These are phyloP conservation scores for Archilochus colubris DNA, from an alignment of 2,113 vertebrate genomes.

Conservation along the genomic window DNA sequence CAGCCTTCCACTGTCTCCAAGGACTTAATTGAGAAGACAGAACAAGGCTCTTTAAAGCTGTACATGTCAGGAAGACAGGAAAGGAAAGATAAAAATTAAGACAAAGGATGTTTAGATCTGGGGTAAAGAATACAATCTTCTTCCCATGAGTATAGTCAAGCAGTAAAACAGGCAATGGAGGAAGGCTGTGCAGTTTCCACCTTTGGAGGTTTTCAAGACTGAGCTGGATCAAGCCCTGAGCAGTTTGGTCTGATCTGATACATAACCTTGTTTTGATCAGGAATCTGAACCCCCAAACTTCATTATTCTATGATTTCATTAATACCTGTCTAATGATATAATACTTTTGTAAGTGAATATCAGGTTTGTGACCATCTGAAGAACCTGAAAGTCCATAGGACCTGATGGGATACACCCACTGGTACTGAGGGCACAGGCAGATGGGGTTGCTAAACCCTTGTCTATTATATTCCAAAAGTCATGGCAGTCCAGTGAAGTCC, in stretches of 20 bases:
- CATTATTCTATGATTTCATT: not conserved
- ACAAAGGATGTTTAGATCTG: not conserved
- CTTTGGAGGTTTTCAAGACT: not conserved
- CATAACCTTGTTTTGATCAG: not conserved
- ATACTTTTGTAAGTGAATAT: not conserved
- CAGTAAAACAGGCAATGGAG: not conserved
- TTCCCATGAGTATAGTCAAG: not conserved
- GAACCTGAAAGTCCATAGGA: too few species aligned
- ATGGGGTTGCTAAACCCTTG: too few species aligned
- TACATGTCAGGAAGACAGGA: not conserved
- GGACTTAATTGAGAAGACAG: not conserved
- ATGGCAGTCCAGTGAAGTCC: too few species aligned
- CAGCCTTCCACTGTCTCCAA: not conserved
- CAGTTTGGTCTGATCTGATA: not conserved
- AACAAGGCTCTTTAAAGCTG: not conserved
- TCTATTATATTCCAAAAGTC: too few species aligned
- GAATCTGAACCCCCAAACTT: not conserved
- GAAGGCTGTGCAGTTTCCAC: not conserved
- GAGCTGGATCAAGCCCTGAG: not conserved
- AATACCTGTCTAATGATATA: not conserved
- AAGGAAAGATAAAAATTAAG: not conserved
- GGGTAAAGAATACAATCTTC: not conserved
- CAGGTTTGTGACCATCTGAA: too few species aligned
- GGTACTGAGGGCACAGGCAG: too few species aligned
- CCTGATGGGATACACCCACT: too few species aligned